These are phyloP conservation scores for Digitonthophagus gazella DNA, from an alignment of 2,888 invertebrate genomes.

Conservation along the genomic window DNA sequence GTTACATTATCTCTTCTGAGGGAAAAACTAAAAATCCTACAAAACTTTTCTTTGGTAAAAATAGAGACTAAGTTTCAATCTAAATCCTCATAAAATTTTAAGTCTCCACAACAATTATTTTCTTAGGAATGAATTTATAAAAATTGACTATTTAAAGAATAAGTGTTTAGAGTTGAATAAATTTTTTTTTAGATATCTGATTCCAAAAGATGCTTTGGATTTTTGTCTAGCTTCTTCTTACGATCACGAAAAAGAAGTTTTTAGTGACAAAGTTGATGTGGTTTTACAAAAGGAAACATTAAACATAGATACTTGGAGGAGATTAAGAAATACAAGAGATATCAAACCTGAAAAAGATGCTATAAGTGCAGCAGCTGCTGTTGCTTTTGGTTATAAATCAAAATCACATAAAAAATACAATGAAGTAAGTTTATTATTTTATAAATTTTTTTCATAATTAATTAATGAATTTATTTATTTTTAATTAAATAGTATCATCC, in stretches of 20 bases:
- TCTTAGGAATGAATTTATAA: too few relatives aligned
- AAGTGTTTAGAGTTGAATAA: too few relatives aligned
- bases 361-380: slow-evolving; percentile 26
- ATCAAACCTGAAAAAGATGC: slow-evolving; percentile 48
- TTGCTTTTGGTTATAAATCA: slow-evolving; percentile 12
- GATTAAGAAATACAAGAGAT: slow-evolving; percentile 63
- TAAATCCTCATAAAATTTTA: too few relatives aligned
- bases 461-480: slow-evolving; percentile 23
- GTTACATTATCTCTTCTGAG: too few relatives aligned
- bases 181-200: slow-evolving; percentile 39
- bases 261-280: slow-evolving; percentile 63
- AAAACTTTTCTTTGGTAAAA: too few relatives aligned
- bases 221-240: slow-evolving; percentile 66
- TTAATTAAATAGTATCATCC: slow-evolving; percentile 62
- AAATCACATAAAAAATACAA: neutral
- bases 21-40: too few relatives aligned
- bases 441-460: too few relatives aligned
- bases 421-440: neutral
- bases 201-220: slow-evolving; percentile 70
- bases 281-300: slow-evolving; percentile 68
- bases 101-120: too few relatives aligned
- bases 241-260: slow-evolving; percentile 63
- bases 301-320: slow-evolving; percentile 64
- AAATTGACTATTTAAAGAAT: too few relatives aligned
- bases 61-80: too few relatives aligned